Evolutionary conservation across 2,888 invertebrate species (phyloP).

Genomic region (Dichetophora obliterata): DNA sequence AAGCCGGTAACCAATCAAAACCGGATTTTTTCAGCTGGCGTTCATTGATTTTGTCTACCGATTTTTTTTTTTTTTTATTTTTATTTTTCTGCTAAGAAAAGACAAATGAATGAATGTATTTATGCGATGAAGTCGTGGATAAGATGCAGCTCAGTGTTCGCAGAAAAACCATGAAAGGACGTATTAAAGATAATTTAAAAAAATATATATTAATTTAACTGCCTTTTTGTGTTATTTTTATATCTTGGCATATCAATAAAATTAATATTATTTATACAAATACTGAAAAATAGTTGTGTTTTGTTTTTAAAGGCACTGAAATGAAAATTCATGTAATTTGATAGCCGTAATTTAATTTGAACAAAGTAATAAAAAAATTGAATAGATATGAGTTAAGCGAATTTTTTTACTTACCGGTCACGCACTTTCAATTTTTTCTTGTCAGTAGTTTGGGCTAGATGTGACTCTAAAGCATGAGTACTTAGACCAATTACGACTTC

Average conservation of each 20-base stretch:
- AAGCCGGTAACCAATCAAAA: constrained; percentile 40
- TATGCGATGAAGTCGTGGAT: constrained; percentile 13
- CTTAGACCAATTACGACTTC: too few species aligned
- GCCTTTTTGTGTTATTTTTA: background rate
- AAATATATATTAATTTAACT: background rate
- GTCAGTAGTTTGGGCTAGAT: too few species aligned
- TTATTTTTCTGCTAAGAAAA: background rate
- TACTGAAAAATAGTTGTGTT: background rate
- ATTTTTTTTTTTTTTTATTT: constrained; percentile 1
- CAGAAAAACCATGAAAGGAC: constrained; percentile 6
- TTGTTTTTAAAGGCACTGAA: background rate
- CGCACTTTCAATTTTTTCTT: too few species aligned
- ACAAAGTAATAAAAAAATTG: too few species aligned
- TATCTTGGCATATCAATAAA: background rate
- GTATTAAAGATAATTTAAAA: background rate
- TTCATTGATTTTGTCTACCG: constrained; percentile 33
- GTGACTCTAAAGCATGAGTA: too few species aligned
- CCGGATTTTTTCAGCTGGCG: constrained; percentile 23
- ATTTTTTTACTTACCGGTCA: too few species aligned
- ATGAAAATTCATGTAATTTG: too few species aligned
- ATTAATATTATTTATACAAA: background rate
- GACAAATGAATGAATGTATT: constrained; percentile 38
- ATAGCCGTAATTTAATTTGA: too few species aligned
- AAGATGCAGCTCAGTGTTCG: background rate
- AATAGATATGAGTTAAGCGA: too few species aligned